These are phyloP conservation scores for Zaprionus vittiger DNA, from an alignment of 1,140 invertebrate genomes.

Conservation along the genomic window DNA sequence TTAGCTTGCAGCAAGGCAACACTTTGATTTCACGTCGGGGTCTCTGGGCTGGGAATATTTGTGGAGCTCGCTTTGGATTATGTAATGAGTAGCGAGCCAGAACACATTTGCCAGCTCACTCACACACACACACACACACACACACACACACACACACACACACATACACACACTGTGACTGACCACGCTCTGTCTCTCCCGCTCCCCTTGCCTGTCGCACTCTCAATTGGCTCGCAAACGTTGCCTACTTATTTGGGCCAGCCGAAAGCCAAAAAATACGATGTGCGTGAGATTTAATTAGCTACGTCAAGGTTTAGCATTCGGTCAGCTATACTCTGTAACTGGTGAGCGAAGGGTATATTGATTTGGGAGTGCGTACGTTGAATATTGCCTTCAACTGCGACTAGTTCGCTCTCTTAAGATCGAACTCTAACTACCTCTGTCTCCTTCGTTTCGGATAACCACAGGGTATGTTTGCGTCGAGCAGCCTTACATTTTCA, in stretches of 20 bases:
- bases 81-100: neutral
- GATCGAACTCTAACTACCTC: too few relatives aligned
- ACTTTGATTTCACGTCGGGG: constrained; percentile 46
- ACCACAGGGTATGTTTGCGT: neutral
- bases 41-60: neutral
- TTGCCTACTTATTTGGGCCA: constrained; percentile 11
- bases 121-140: neutral
- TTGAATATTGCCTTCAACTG: too few relatives aligned
- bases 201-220: neutral
- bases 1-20: constrained; percentile 59
- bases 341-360: neutral
- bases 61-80: constrained; percentile 2
- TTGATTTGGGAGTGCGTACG: neutral
- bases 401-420: too few relatives aligned
- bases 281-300: constrained; percentile 41
- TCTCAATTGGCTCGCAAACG: neutral
- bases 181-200: neutral
- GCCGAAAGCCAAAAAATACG: neutral
- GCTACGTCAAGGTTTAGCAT: constrained; percentile 28
- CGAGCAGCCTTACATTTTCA: neutral
- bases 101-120: neutral
- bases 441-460: neutral
- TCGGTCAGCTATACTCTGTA: constrained; percentile 15
- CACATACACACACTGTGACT: neutral
- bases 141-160: neutral